These are phyloP conservation scores for Passer domesticus DNA, from an alignment of 2,113 vertebrate genomes.

Conservation along the genomic window DNA sequence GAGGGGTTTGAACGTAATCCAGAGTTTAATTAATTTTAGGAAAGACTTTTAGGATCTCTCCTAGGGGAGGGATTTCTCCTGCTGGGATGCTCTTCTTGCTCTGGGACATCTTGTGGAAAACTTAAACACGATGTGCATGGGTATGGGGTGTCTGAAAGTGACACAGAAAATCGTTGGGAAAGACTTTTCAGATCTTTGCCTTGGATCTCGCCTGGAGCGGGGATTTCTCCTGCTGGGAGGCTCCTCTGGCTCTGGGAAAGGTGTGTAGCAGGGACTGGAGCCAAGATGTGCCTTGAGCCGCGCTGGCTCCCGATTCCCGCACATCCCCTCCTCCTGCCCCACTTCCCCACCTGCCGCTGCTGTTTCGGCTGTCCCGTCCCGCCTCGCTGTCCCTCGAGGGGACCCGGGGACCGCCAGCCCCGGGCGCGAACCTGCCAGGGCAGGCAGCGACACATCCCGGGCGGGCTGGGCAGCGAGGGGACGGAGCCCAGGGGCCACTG, in stretches of 20 bases:
- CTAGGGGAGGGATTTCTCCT: neutral
- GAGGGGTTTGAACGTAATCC: neutral
- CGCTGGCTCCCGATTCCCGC: neutral
- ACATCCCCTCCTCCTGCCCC: conserved; percentile 20
- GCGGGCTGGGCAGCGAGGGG: neutral
- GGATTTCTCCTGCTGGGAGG: neutral
- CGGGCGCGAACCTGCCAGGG: neutral
- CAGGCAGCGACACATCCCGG: accelerated
- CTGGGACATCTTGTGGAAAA: neutral
- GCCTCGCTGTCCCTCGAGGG: neutral
- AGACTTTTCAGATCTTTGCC: accelerated
- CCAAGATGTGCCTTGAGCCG: neutral
- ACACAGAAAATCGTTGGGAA: neutral
- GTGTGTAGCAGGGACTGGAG: neutral
- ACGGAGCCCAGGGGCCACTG: accelerated
- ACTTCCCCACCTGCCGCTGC: neutral
- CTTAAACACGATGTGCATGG: accelerated
- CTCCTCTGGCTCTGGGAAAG: neutral
- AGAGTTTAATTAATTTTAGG: too few species aligned
- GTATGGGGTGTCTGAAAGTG: accelerated
- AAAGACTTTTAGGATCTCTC: neutral
- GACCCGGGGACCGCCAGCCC: neutral
- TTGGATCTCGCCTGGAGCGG: neutral
- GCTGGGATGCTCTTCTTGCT: neutral
- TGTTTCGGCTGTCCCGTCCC: neutral